Base-by-base conservation (phyloP, 2,113 vertebrate genomes). In the Mus spicilegus region DNA sequence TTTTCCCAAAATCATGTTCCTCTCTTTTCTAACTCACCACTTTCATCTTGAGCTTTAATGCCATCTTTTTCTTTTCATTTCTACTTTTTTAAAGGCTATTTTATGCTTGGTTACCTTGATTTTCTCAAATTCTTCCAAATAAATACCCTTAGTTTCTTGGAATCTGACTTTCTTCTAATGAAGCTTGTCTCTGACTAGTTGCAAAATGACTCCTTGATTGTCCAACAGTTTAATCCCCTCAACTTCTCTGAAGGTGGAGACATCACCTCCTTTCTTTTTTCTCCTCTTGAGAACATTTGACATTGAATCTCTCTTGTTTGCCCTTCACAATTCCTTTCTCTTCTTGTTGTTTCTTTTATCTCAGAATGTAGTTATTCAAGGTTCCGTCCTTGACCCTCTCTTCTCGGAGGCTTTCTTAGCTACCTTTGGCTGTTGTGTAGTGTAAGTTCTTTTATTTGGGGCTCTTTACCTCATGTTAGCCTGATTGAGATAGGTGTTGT, bases 91-190 rank as follows among this genome's bases (percentile, higher is more conserved):
- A 87, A 84, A 93, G 30, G 49, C 58, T 85, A 76, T 42, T 90
- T 94, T 87, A 73, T 87, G 28, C 28, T 54, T 95, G 33, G 20
- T 80, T 81, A 72, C 42, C 39, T 72, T 82, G 33, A 70, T 76
- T 95, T 95, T 89, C 87, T 96, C 3, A 94, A 93, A 81, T 19
- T 80, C 33, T 90, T 17, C 67, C n/a, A 24, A 28, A 36, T 90
- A 76, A 93, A 92, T 90, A 70, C 5, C 2, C 5, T 39, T 87
- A 77, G 76, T 30, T 65, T 81, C 51, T 78, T 42, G 3, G 36
- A 87, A 87, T 4, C 33, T 49, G 3, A 30, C 77, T 97, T 92
- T 95, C 28, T 88, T 14, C 24, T 87, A 80, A 22, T 69, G 69
- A 90, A 87, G 78, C 26, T 77, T 76, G 46, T 69, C 14, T 91